Conservation (phyloP, 2,797 vertebrate species). For the Malacoraja senta region DNA sequence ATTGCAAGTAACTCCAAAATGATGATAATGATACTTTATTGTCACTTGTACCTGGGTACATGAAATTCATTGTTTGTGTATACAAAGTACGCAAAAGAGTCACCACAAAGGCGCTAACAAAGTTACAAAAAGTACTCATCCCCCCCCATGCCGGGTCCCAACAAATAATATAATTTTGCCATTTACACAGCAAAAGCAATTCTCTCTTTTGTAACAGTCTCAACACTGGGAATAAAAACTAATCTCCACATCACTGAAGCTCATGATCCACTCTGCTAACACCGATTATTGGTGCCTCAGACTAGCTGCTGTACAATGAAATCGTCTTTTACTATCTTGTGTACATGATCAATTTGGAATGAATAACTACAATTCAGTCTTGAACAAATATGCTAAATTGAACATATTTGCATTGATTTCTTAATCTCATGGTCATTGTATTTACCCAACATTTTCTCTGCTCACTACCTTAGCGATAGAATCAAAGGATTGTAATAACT, state of each 20-base stretch:
- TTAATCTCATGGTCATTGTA: background rate
- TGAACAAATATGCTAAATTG: background rate
- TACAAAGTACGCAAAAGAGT: too few species aligned
- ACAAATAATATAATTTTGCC: background rate
- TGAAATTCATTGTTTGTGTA: too few species aligned
- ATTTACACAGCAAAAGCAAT: background rate
- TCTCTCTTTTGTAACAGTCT: background rate
- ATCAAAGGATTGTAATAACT: too few species aligned
- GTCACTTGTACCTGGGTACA: too few species aligned
- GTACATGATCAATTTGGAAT: background rate
- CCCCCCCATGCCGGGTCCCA: too few species aligned
- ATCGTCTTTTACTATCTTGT: background rate
- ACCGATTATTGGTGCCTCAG: background rate
- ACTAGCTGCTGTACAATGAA: background rate
- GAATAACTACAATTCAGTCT: background rate
- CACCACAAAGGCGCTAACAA: too few species aligned
- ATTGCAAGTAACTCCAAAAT: too few species aligned
- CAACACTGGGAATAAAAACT: background rate
- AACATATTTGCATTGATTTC: background rate
- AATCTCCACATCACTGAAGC: background rate
- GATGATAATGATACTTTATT: too few species aligned
- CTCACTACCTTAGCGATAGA: background rate
- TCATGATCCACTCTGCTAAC: background rate
- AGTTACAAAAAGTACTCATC: too few species aligned
- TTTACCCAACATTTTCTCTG: background rate